These are phyloP conservation scores for Elysia crispata DNA, from an alignment of 2,888 invertebrate species.

Conservation along the genomic window DNA sequence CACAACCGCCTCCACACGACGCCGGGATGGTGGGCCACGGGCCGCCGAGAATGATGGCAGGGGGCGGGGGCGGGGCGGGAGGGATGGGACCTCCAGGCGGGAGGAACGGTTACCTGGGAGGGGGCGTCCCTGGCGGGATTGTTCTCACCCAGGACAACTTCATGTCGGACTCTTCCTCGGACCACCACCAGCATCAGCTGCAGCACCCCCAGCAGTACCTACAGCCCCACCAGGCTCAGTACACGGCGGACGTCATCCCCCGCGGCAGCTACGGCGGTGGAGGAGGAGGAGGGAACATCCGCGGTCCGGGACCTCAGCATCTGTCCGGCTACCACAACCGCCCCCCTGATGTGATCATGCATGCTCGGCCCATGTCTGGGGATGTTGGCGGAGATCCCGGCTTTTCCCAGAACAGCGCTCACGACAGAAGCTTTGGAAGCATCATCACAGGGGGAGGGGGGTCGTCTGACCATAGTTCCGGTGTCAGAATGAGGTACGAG, in stretches of 20 bases:
- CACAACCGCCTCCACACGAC: slow-evolving; percentile 20
- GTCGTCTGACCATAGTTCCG: neutral
- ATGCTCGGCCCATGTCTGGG: neutral
- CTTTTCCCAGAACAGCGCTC: slow-evolving; percentile 33
- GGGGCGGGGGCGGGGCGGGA: slow-evolving; percentile 38
- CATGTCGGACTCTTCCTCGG: neutral
- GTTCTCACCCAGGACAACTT: slow-evolving; percentile 14
- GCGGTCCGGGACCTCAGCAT: slow-evolving; percentile 31
- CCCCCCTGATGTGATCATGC: neutral
- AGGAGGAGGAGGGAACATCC: slow-evolving; percentile 31
- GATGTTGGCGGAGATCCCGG: slow-evolving; percentile 29
- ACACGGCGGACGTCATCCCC: neutral
- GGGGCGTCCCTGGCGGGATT: slow-evolving; percentile 38
- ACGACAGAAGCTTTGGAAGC: slow-evolving; percentile 9
- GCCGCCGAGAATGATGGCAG: slow-evolving; percentile 46
- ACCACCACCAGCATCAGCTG: neutral
- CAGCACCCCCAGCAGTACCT: neutral
- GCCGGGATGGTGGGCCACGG: slow-evolving; percentile 59
- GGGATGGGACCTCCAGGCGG: slow-evolving; percentile 40
- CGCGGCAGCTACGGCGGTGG: slow-evolving; percentile 39
- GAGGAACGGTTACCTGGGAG: slow-evolving; percentile 44
- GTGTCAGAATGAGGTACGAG: slow-evolving; percentile 21
- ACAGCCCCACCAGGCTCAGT: neutral
- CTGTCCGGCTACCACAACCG: slow-evolving; percentile 15
- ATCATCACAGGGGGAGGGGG: neutral